Percentiles rank a stretch among this genome's conserved stretches.
Conservation (phyloP, 2,797 vertebrate genomes). For the Sebastes trivittatus region DNA sequence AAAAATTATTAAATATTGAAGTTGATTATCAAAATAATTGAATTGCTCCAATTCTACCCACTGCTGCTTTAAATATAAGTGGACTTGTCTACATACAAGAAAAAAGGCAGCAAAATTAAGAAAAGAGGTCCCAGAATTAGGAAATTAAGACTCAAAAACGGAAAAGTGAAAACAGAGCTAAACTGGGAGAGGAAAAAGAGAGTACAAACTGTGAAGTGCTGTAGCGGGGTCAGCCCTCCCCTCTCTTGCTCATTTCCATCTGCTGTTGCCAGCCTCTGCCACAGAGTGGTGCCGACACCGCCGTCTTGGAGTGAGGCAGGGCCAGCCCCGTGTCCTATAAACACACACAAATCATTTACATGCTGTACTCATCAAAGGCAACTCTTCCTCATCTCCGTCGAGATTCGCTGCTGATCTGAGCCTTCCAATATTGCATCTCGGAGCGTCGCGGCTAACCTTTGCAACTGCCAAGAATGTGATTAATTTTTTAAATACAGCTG, state of each 20-base stretch:
- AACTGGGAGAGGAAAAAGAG: background rate
- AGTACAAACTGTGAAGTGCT: slow-evolving; percentile 49
- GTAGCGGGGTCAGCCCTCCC: slow-evolving; percentile 61
- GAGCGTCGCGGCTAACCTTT: slow-evolving; percentile 82
- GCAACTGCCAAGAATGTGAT: slow-evolving; percentile 87
- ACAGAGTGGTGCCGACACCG: slow-evolving; percentile 67
- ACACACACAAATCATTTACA: slow-evolving; percentile 89
- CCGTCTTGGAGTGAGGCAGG: slow-evolving; percentile 73
- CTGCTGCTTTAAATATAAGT: background rate
- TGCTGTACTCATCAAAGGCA: slow-evolving; percentile 87
- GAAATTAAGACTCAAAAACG: background rate
- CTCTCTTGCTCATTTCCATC: slow-evolving; percentile 54
- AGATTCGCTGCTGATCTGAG: slow-evolving; percentile 81
- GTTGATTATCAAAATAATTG: too few species aligned
- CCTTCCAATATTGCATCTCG: slow-evolving; percentile 81
- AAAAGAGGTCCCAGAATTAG: background rate
- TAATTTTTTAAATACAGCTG: slow-evolving; percentile 90
- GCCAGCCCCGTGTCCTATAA: slow-evolving; percentile 82
- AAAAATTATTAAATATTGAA: background rate
- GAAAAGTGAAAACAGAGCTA: background rate
- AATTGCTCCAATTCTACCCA: background rate
- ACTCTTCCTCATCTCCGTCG: slow-evolving; percentile 79
- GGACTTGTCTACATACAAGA: background rate
- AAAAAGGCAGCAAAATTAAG: background rate
- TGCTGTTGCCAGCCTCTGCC: slow-evolving; percentile 71